These are phyloP conservation scores for Phrynocephalus guinanensis DNA, from an alignment of 2,797 vertebrate species.

Conservation along the genomic window DNA sequence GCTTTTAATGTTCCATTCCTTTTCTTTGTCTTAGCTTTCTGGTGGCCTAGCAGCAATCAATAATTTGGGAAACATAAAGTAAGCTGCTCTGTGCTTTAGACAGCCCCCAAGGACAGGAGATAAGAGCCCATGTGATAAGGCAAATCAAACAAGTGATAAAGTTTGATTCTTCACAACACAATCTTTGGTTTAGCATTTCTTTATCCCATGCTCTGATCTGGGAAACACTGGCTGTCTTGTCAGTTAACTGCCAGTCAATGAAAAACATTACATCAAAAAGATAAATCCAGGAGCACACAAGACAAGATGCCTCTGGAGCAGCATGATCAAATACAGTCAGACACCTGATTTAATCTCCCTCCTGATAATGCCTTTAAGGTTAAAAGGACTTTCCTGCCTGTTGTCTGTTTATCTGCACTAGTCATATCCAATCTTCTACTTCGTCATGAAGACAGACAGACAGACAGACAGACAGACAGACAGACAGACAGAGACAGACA, in stretches of 20 bases:
- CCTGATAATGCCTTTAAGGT: slow-evolving; percentile 32
- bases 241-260: slow-evolving; percentile 24
- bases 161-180: slow-evolving; percentile 16
- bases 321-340: slow-evolving; percentile 61
- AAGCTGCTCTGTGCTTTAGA: not conserved
- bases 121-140: slow-evolving; percentile 22
- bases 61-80: slow-evolving; percentile 8
- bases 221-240: slow-evolving; percentile 35
- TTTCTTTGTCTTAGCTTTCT: rapidly evolving
- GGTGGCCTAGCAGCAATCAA: slow-evolving; percentile 26
- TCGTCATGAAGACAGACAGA: not conserved
- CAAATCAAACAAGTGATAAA: slow-evolving; percentile 36
- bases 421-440: slow-evolving; percentile 18
- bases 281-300: slow-evolving; percentile 49
- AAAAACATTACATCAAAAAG: slow-evolving; percentile 43
- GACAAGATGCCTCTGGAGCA: not conserved
- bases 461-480: not conserved
- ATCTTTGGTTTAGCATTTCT: slow-evolving; percentile 42
- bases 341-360: slow-evolving; percentile 64
- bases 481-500: no score
- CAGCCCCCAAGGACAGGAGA: slow-evolving; percentile 36
- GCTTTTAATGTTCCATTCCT: slow-evolving; percentile 5
- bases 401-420: not conserved
- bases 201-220: slow-evolving; percentile 3
- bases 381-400: slow-evolving; percentile 23